Conservation (phyloP, 2,113 vertebrate species). For the Urocitellus parryii region DNA sequence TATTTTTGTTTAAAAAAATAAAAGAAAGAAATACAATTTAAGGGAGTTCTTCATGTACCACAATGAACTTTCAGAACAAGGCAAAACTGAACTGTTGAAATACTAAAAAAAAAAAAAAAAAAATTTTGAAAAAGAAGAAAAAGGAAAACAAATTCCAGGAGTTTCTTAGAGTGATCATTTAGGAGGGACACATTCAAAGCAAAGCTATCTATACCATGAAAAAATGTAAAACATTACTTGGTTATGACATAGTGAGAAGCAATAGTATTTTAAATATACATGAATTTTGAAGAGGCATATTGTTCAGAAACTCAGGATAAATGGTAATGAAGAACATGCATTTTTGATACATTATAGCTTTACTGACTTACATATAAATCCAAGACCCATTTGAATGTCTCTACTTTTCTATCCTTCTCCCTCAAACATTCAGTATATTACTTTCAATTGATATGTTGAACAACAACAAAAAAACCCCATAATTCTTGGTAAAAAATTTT, state of each 20-base stretch:
- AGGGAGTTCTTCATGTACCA: background rate
- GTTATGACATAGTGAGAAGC: background rate
- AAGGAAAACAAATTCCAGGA: background rate
- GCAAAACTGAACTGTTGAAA: slow-evolving; percentile 58
- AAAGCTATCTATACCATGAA: background rate
- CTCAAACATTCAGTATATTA: too few species aligned
- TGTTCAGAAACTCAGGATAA: background rate
- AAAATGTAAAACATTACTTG: background rate
- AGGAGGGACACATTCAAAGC: slow-evolving; percentile 47
- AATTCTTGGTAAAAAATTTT: background rate
- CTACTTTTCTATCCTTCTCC: background rate
- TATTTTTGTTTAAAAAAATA: slow-evolving; percentile 12
- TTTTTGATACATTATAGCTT: background rate
- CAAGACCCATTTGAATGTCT: background rate
- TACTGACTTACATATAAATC: background rate
- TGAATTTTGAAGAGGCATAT: background rate
- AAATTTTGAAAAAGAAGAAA: too few species aligned
- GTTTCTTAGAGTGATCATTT: slow-evolving; percentile 53
- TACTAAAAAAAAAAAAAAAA: background rate
- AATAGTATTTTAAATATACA: slow-evolving; percentile 8
- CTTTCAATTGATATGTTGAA: background rate
- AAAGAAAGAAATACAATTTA: slow-evolving; percentile 31
- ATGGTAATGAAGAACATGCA: background rate
- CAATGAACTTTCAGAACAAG: background rate
- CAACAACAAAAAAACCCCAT: background rate